phyloP scores from a whole-genome alignment of 2,113 vertebrate species.

The Ascaphus truei region DNA sequence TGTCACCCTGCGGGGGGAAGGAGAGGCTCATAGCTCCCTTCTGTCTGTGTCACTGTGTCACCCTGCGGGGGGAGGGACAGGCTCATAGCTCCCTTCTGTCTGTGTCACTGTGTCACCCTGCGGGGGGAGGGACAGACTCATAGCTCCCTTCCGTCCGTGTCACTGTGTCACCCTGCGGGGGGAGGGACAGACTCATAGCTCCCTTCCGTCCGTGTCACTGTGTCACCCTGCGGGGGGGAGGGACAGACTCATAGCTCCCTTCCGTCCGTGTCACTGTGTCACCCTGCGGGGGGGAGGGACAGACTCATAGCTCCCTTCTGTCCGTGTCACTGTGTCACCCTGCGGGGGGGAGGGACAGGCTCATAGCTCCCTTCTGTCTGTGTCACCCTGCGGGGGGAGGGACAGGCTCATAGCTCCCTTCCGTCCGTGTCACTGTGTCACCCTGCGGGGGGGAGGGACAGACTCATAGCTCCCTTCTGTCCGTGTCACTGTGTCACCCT shows the following conservation, averaged over 20 bases:
- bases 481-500: background rate
- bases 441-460: fast-evolving
- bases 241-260: fast-evolving
- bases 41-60: background rate
- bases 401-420: fast-evolving
- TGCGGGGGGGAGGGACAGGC: fast-evolving
- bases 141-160: background rate
- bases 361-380: background rate
- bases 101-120: background rate
- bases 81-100: background rate
- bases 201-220: background rate
- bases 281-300: fast-evolving
- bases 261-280: background rate
- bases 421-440: background rate
- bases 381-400: background rate
- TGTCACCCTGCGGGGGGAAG: background rate
- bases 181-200: fast-evolving
- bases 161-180: background rate
- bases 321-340: background rate
- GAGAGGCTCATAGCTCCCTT: fast-evolving
- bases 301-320: background rate
- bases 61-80: fast-evolving
- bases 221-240: background rate
- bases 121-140: fast-evolving
- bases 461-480: background rate